Evolutionary conservation across 1,140 invertebrate genomes (phyloP), one percentile per base, ranked within the genome.

Genomic region (Psix sp.): DNA sequence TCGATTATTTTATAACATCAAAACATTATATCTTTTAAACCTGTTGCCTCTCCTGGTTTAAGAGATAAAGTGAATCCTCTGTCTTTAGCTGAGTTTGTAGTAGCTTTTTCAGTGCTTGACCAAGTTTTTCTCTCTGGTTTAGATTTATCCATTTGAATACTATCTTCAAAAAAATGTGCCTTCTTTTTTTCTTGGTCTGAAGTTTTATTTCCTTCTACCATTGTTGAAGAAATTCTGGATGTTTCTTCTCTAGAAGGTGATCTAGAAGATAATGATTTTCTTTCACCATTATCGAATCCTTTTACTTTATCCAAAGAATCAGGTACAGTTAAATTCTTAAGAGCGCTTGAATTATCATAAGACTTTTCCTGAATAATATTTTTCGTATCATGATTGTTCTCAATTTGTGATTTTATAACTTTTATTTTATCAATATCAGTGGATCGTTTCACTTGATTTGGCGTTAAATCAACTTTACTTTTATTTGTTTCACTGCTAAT

Each of bases 201-300:
- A n/a, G 49, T 40, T 36, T 66, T 80, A 14, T 6, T 24, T 9
- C 5, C 39, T 2, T 20, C 40, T 0, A 42, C 29, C 0, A 51
- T 17, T 14, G 45, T 74, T 9, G 60, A 40, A 1, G 62, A 36
- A 29, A n/a, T n/a, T n/a, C 16, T 42, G 1, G 59, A 59, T 15
- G 68, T 79, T 35, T 63, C 54, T 29, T 40, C 75, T 38, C 48
- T 45, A 13, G 73, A 45, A 15, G 56, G 4, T 1, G 77, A 48
- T 9, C 62, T 73, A 0, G 78, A 72, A 7, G 77, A 80, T 11
- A 86, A 57, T 0, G 82, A 82, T 36, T 78, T 80, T 35, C 52
- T 63, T 10, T 79, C 65, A 0, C 83, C 82, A 45, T 86, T 77
- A 18, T 85, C 82, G 31, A 80, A 85, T 0, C 84, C 82, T 38